Conservation (phyloP, 2,888 invertebrate species). For the Steinernema scapterisci region DNA sequence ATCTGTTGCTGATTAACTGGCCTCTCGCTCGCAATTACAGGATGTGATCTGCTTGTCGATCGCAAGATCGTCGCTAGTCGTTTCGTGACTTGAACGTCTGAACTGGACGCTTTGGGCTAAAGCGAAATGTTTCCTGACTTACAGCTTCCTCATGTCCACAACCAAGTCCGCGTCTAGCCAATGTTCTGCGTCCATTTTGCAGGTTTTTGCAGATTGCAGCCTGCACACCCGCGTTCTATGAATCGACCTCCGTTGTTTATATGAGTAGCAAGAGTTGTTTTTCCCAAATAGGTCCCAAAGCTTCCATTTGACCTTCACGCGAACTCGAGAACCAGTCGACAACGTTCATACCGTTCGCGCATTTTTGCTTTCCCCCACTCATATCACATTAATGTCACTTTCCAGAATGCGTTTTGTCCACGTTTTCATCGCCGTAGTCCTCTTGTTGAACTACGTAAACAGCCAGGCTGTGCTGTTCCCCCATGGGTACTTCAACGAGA, state of each 20-base stretch:
- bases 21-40: too few species aligned
- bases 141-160: background rate
- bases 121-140: background rate
- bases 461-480: conserved; percentile 52
- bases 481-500: conserved; percentile 56
- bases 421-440: background rate
- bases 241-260: too few species aligned
- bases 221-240: too few species aligned
- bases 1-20: background rate
- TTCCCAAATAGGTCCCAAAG: too few species aligned
- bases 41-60: too few species aligned
- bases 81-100: too few species aligned
- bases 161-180: background rate
- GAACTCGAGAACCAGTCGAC: background rate
- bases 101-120: too few species aligned
- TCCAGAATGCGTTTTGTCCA: background rate
- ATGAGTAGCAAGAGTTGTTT: too few species aligned
- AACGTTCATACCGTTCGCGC: background rate
- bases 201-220: too few species aligned
- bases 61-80: too few species aligned
- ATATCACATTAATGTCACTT: background rate
- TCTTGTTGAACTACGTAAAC: too few species aligned
- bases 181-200: background rate
- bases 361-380: background rate
- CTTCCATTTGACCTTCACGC: background rate